Evolutionary conservation across 2,797 vertebrate species (phyloP).

Genomic region (Phoxinus dragarum): DNA sequence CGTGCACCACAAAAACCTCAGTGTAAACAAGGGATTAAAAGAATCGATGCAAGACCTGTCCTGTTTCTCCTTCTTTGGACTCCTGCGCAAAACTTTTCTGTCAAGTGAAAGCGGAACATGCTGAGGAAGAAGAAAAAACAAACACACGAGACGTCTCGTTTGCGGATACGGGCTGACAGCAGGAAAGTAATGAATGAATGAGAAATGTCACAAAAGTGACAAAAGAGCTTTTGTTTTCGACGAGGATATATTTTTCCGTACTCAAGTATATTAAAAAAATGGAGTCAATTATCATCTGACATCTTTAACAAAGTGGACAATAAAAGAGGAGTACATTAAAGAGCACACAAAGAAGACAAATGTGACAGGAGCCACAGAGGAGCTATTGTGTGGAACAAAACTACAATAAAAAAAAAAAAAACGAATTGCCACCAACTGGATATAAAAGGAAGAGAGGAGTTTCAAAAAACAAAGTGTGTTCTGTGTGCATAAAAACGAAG

Average conservation of each 20-base stretch:
- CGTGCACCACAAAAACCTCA: slow-evolving; percentile 61
- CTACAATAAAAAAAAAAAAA: slow-evolving; percentile 72
- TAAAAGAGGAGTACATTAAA: slow-evolving; percentile 45
- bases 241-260: slow-evolving; percentile 15
- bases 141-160: slow-evolving; percentile 30
- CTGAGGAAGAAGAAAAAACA: not conserved
- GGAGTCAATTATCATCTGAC: slow-evolving; percentile 51
- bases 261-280: not conserved
- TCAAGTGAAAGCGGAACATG: slow-evolving; percentile 46
- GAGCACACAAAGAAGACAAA: slow-evolving; percentile 73
- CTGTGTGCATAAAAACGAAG: slow-evolving; percentile 58
- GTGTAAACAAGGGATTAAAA: slow-evolving; percentile 62
- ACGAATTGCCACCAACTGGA: slow-evolving; percentile 86
- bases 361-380: slow-evolving; percentile 80
- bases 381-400: slow-evolving; percentile 74
- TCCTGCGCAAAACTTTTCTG: slow-evolving; percentile 50
- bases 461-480: slow-evolving; percentile 69
- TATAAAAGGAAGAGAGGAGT: slow-evolving; percentile 66
- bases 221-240: slow-evolving; percentile 35
- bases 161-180: slow-evolving; percentile 28
- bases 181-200: slow-evolving; percentile 47
- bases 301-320: slow-evolving; percentile 51
- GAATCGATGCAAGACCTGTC: slow-evolving; percentile 49
- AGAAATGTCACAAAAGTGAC: slow-evolving; percentile 48
- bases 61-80: slow-evolving; percentile 54